Conservation (phyloP, 2,888 invertebrate genomes). For the Crepidodera aurea region DNA sequence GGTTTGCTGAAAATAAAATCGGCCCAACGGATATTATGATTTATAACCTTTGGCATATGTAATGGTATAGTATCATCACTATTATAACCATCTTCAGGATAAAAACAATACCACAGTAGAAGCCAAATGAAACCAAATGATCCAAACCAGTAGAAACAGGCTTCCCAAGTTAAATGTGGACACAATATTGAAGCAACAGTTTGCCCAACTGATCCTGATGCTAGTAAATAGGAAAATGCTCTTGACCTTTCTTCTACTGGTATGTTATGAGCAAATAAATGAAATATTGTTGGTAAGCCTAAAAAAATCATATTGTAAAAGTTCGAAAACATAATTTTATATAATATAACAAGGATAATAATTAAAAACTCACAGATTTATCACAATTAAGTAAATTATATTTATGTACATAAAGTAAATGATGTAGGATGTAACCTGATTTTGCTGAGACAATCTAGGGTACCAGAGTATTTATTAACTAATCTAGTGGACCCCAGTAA, state of each 20-base stretch:
- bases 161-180: conserved; percentile 73
- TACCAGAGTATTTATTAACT: no score
- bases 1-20: conserved; percentile 74
- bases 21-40: conserved; percentile 68
- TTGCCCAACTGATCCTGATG: conserved; percentile 78
- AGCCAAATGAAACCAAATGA: conserved; percentile 74
- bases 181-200: conserved; percentile 77
- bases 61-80: conserved; percentile 66
- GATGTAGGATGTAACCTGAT: no score
- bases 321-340: no score
- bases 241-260: conserved; percentile 76
- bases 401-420: no score
- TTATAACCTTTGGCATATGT: conserved; percentile 66
- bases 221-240: conserved; percentile 77
- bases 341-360: background rate
- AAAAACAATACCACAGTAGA: conserved; percentile 69
- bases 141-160: conserved; percentile 75
- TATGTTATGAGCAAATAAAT: conserved; percentile 76
- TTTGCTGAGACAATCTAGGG: no score
- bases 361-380: no score
- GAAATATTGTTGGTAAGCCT: conserved; percentile 80
- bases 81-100: conserved; percentile 64
- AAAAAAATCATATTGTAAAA: no score
- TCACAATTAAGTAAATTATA: no score
- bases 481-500: no score